A percentile compares a stretch with the other conserved stretches of the same genome.
Conservation (phyloP, 2,888 invertebrate genomes). For the Flexamia atlantica region DNA sequence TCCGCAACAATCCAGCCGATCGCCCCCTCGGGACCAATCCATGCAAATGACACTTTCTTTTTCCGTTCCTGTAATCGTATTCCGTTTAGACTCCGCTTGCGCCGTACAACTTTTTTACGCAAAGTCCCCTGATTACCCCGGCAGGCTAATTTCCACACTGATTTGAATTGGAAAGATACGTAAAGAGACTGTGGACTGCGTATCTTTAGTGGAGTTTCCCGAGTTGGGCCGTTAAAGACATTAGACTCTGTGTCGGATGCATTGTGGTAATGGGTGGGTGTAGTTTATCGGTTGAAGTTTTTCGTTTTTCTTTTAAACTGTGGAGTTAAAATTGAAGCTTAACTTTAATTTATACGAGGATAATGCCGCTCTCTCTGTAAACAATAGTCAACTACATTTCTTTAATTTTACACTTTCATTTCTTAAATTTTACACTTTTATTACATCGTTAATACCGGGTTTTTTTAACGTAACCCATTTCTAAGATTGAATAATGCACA, state of each 20-base stretch:
- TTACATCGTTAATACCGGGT: too few relatives aligned
- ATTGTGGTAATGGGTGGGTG: background rate
- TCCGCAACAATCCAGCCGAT: constrained; percentile 11
- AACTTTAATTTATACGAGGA: too few relatives aligned
- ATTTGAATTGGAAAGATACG: constrained; percentile 41
- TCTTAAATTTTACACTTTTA: too few relatives aligned
- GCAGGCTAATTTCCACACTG: constrained; percentile 12
- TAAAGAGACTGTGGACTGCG: constrained; percentile 2
- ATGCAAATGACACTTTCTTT: constrained; percentile 52
- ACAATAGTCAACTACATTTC: too few relatives aligned
- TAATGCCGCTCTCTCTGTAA: too few relatives aligned
- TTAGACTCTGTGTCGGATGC: background rate
- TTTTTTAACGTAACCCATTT: too few relatives aligned
- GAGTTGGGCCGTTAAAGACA: background rate
- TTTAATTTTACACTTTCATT: too few relatives aligned
- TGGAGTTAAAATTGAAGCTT: too few relatives aligned
- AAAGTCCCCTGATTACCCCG: constrained; percentile 41
- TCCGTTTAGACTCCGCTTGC: constrained; percentile 7
- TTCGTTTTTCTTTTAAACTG: too few relatives aligned
- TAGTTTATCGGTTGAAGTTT: background rate
- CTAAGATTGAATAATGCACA: too few relatives aligned
- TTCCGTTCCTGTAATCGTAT: constrained; percentile 43
- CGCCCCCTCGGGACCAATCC: constrained; percentile 32
- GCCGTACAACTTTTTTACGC: constrained; percentile 49
- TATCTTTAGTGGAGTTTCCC: background rate